Percentiles rank a stretch among this genome's conserved stretches.
These are phyloP conservation scores for Diachrysia chrysitis DNA, from an alignment of 2,888 invertebrate genomes.

Conservation along the genomic window DNA sequence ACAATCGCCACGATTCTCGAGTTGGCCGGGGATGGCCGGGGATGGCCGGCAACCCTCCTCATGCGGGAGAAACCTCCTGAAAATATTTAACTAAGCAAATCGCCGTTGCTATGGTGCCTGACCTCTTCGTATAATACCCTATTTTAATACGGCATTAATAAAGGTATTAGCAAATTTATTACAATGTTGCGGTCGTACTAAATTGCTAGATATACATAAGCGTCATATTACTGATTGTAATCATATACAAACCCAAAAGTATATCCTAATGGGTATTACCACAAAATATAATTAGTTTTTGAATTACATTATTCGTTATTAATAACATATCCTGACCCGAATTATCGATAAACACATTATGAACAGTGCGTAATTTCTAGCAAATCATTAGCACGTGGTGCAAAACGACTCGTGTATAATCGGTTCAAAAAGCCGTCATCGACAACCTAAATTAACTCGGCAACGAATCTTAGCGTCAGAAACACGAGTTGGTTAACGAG, in stretches of 20 bases:
- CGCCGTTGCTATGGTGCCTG: constrained; percentile 61
- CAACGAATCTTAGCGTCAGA: constrained; percentile 66
- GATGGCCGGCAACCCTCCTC: constrained; percentile 84
- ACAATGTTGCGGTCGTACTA: constrained; percentile 14
- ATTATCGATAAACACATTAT: constrained; percentile 30
- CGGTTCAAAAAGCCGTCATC: constrained; percentile 64
- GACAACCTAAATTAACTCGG: constrained; percentile 65
- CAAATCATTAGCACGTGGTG: constrained; percentile 46
- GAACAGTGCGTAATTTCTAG: constrained; percentile 25
- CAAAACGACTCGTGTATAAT: constrained; percentile 65
- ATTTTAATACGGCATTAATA: constrained; percentile 64
- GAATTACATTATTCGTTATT: constrained; percentile 23
- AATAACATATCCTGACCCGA: constrained; percentile 24
- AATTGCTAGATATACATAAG: constrained; percentile 27
- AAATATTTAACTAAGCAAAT: constrained; percentile 83
- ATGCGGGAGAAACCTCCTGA: constrained; percentile 76
- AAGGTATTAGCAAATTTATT: constrained; percentile 49
- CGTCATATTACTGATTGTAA: constrained; percentile 19
- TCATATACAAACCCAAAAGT: background rate
- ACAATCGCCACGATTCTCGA: constrained; percentile 86
- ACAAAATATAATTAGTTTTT: background rate
- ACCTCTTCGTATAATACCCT: constrained; percentile 61
- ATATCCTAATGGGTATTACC: background rate
- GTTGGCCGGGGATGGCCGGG: constrained; percentile 75
- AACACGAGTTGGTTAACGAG: constrained; percentile 73